Evolutionary conservation across 2,113 vertebrate species (phyloP).

Genomic region (Oncorhynchus masou): DNA sequence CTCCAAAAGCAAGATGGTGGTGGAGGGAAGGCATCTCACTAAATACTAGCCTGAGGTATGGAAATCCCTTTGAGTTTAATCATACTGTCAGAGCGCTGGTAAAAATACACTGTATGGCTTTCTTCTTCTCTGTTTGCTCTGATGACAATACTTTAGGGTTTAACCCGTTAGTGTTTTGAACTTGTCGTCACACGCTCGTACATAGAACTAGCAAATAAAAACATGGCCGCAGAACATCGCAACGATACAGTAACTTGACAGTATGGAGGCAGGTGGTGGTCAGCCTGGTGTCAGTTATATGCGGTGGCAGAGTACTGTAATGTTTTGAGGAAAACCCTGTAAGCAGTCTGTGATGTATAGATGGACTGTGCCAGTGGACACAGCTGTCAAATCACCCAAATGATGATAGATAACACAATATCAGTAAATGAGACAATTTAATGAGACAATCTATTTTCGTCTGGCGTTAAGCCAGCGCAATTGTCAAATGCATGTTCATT

Average conservation of each 20-base stretch:
- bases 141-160: constrained; percentile 11
- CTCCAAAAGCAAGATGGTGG: constrained; percentile 21
- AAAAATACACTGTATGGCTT: background rate
- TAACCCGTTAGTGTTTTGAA: background rate
- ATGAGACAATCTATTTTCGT: too few relatives aligned
- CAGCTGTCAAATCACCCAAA: too few relatives aligned
- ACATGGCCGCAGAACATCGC: background rate
- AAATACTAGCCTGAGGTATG: constrained; percentile 30
- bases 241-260: background rate
- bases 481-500: too few relatives aligned
- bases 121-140: background rate
- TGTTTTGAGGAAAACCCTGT: too few relatives aligned
- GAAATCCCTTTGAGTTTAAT: constrained; percentile 34
- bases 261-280: background rate
- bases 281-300: too few relatives aligned
- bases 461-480: too few relatives aligned
- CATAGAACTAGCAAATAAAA: background rate
- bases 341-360: too few relatives aligned
- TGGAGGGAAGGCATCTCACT: constrained; percentile 16
- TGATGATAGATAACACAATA: too few relatives aligned
- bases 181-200: background rate
- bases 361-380: too few relatives aligned
- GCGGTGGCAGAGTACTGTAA: too few relatives aligned
- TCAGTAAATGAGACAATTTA: too few relatives aligned
- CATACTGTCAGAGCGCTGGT: constrained; percentile 11